phyloP scores from a whole-genome alignment of 2,797 vertebrate genomes.

The Pseudochirops corinnae region DNA sequence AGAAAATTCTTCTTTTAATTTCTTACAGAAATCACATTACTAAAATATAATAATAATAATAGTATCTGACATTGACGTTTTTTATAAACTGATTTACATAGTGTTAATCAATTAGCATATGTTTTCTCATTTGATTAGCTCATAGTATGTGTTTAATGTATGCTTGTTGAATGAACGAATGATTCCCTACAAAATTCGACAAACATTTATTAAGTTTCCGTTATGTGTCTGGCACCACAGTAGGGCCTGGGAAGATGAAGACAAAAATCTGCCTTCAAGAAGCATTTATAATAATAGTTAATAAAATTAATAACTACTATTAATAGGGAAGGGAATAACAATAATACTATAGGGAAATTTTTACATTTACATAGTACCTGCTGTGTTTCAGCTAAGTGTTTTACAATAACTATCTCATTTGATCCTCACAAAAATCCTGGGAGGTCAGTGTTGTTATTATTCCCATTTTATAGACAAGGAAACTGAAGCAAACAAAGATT shows the following conservation, averaged over 20 bases:
- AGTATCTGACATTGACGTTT: not conserved
- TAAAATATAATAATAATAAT: not conserved
- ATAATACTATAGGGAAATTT: not conserved
- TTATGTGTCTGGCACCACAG: not conserved
- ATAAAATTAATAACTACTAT: not conserved
- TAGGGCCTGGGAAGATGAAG: no score
- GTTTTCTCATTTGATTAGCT: not conserved
- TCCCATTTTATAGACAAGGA: not conserved
- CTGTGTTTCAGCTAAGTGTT: not conserved
- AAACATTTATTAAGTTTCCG: not conserved
- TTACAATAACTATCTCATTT: not conserved
- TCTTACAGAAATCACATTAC: not conserved
- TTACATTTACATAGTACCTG: not conserved
- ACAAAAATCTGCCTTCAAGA: not conserved
- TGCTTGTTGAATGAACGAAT: not conserved
- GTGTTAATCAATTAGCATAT: not conserved
- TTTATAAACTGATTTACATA: not conserved
- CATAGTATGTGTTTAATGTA: not conserved
- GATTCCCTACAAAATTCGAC: not conserved
- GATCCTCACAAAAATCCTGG: not conserved
- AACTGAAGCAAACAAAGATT: not conserved
- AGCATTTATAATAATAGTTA: not conserved
- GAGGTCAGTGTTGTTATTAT: not conserved
- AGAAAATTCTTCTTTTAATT: not conserved
- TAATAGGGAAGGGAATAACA: not conserved